phyloP scores from a whole-genome alignment of 1,140 invertebrate genomes.

The Drosophila nigromelanica region DNA sequence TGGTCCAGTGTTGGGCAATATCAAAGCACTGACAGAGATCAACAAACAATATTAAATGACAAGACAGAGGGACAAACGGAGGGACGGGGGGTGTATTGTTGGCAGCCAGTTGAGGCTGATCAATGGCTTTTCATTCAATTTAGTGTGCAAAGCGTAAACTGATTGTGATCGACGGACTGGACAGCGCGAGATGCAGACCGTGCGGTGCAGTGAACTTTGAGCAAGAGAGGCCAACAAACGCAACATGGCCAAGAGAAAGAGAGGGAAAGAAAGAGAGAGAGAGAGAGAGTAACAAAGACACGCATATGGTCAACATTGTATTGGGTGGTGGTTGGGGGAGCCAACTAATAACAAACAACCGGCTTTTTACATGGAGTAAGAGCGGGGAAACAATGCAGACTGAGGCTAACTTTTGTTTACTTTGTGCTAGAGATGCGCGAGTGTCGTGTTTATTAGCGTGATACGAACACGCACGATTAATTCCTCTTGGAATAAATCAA shows the following conservation, averaged over 20 bases:
- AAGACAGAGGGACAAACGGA: constrained; percentile 18
- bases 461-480: too few relatives aligned
- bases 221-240: constrained; percentile 72
- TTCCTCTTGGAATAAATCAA: too few relatives aligned
- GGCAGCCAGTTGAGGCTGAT: constrained; percentile 42
- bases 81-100: not conserved
- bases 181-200: constrained; percentile 41
- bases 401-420: constrained; percentile 66
- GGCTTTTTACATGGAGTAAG: constrained; percentile 51
- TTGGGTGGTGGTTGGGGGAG: not conserved
- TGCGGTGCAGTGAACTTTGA: constrained; percentile 42
- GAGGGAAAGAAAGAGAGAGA: not conserved
- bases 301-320: constrained; percentile 51
- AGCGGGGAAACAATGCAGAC: constrained; percentile 5
- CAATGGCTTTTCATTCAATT: constrained; percentile 75
- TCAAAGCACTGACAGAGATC: constrained; percentile 14
- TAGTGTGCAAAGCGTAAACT: constrained; percentile 76
- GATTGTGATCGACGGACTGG: constrained; percentile 71
- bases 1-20: constrained; percentile 56
- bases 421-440: constrained; percentile 23
- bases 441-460: too few relatives aligned
- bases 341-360: constrained; percentile 79
- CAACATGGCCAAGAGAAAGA: constrained; percentile 50
- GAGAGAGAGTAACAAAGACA: not conserved
- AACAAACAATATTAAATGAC: constrained; percentile 55